Base-by-base conservation (phyloP, 2,113 vertebrate species). In the Hemiprocne comata region DNA sequence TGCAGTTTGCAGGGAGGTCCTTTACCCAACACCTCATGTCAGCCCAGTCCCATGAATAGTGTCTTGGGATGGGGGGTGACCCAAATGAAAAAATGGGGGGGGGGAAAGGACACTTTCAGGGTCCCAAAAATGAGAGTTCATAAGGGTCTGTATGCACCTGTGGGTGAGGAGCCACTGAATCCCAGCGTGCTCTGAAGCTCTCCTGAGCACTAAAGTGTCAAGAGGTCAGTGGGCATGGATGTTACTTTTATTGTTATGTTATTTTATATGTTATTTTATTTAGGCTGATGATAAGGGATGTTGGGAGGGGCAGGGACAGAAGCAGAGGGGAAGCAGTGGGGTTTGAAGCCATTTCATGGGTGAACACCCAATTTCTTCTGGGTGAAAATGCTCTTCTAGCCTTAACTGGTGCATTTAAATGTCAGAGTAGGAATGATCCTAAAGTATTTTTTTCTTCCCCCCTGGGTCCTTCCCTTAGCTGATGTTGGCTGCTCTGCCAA, bases 31-130 rank as follows among this genome's bases (percentile, higher is more conserved):
- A 9, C 18, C 42, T 71, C 36, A 1, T 17, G 0, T 31, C 53
- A 24, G 46, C n/a, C 17, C 54, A 19, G 34, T 29, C 38, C 67
- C 0, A 0, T 29, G 53, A 69, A 31, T 10, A 11, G 36, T 1
- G 1, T 13, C 44, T 46, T 15, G 33, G 50, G 10, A 8, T 3
- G 16, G 26, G 50, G 14, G 4, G 11, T 72, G 66, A 40, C 17
- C 29, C 3, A 1, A 40, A 16, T 10, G 51, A 34, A 66, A 38
- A 25, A 13, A 1, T 38, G 18, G 2, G 5, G 2, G 21, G 11
- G 23, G 20, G 7, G 33, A 33, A 70, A 16, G 8, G n/a, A 60
- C 8, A 2, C 18, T 48, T 34, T 10, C 15, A 36, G 58, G 16
- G 34, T 75, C 74, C 78, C 66, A 44, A 26, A 26, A 44, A 29